A percentile compares a stretch with the other conserved stretches of the same genome.
phyloP scores from a whole-genome alignment of 2,113 vertebrate species.

The Australoheros scitulus region DNA sequence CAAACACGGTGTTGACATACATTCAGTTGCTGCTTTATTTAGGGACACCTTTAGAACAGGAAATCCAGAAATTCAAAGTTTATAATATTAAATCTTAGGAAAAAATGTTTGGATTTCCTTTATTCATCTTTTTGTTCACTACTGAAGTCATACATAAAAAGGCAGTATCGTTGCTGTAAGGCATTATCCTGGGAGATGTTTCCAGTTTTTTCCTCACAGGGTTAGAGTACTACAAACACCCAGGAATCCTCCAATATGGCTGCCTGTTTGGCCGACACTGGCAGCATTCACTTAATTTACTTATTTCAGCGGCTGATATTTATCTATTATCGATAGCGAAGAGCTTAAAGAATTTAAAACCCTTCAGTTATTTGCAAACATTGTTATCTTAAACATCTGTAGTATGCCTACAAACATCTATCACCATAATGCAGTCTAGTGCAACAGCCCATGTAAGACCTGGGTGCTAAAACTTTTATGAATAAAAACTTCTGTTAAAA shows the following conservation, averaged over 20 bases:
- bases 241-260: background rate
- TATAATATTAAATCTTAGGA: background rate
- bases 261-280: background rate
- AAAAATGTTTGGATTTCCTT: background rate
- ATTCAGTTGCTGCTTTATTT: background rate
- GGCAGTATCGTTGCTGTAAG: too few species aligned
- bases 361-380: background rate
- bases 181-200: too few species aligned
- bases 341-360: background rate
- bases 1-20: background rate
- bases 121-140: background rate
- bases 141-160: background rate
- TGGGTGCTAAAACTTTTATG: background rate
- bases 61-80: too few species aligned
- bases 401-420: background rate
- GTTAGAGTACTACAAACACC: background rate
- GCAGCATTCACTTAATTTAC: background rate
- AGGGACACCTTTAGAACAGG: too few species aligned
- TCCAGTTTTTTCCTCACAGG: too few species aligned
- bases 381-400: too few species aligned
- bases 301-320: too few species aligned
- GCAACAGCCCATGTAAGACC: background rate
- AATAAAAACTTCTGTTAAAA: background rate
- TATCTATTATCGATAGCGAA: background rate
- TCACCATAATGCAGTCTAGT: background rate